Base-by-base conservation (phyloP, 2,888 invertebrate genomes). In the Spodoptera exigua region DNA sequence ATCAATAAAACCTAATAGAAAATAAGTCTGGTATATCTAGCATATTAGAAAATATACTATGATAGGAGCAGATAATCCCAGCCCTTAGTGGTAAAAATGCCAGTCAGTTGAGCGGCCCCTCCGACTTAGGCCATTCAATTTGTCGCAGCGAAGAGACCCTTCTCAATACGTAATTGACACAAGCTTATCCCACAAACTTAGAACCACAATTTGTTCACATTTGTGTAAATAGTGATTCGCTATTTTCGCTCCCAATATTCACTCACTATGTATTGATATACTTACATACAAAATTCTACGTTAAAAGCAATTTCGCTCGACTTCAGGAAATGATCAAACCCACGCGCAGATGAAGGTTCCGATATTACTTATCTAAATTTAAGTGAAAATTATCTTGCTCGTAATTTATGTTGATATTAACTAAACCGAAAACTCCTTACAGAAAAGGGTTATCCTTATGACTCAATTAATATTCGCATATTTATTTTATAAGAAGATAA, bases 131-230 rank as follows among this genome's bases (percentile, higher is more conserved):
- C 88, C 90, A 89, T 90, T 90, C 90, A 89, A 90, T 92, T 92
- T 91, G 90, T 92, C 89, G 86, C 83, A 78, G 68, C 78, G 81
- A 80, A 81, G 80, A 76, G 82, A 92, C 93, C 92, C 92, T 92
- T 85, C 89, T 91, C 92, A 92, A 89, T 91, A 81, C 86, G 87
- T 92, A 92, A 92, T 92, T 92, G 92, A 92, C 92, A 91, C 86
- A 85, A 86, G 92, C 89, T 92, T 91, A 92, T 90, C 90, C 89
- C 85, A n/a, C 80, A 78, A 88, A 90, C 82, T 90, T 88, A 86
- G 88, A 87, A 80, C 85, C 88, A 85, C 90, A 89, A 89, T 92
- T 91, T 89, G 89, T 91, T 89, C 89, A 85, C 85, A 86, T 85
- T 85, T 85, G 80, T 84, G 80, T 84, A 83, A 85, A 85, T 85